Base-by-base conservation (phyloP, 2,113 vertebrate species). In the Syngnathus scovelli region DNA sequence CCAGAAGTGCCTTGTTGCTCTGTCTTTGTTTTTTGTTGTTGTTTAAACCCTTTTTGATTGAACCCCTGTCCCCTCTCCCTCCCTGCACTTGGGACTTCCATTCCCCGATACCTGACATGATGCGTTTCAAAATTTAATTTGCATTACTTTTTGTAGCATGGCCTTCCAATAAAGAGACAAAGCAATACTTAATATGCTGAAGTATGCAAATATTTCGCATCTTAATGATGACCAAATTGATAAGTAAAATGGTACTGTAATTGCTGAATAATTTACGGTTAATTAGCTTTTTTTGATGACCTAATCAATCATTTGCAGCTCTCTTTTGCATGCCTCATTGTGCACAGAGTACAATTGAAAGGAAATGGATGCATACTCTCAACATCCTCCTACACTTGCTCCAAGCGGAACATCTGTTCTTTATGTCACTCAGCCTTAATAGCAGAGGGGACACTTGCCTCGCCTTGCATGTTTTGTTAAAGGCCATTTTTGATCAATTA, bases 401-500 rank as follows among this genome's bases (percentile, higher is more conserved):
- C 67, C 62, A 72, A 69, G 8, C 37, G 68, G 64, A 84, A n/a
- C 82, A 81, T 74, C 80, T 79, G 81, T 70, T 78, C 75, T 80
- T 52, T 41, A 61, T 69, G 69, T 62, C 78, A 68, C 73, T 73
- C 75, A 70, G 33, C 73, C 70, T 67, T 79, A 78, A 82, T 71
- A 54, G 77, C 75, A 66, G 55, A 68, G 49, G 61, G 74, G 78
- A 79, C 67, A 65, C 74, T 70, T 74, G 69, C 78, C 75, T 77
- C 75, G 80, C 62, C 73, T 71, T 81, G 70, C 72, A 51, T 81
- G 68, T 78, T 70, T 78, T 67, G 56, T 84, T 78, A 73, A 79
- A 86, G 72, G 74, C 78, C 78, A 48, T 66, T 83, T 80, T 66
- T 76, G 80, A 89, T 87, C 78, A 87, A 83, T 88, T 88, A 86